Percentiles rank a stretch among this genome's conserved stretches.
These are phyloP conservation scores for Galemys pyrenaicus DNA, from an alignment of 2,113 vertebrate genomes.

Conservation along the genomic window DNA sequence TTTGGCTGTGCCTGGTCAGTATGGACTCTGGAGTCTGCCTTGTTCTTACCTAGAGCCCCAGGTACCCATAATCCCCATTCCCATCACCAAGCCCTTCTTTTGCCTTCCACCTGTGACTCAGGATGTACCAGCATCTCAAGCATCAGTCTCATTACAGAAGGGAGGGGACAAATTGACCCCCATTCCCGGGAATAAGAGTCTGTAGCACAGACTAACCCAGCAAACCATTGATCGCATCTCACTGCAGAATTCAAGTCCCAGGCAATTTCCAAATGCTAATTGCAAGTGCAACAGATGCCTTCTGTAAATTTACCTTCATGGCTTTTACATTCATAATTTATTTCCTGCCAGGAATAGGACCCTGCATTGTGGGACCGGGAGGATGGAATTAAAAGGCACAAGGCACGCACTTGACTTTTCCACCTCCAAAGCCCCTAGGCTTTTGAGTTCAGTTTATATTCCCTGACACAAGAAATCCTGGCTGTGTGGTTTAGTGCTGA, in stretches of 20 bases:
- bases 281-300: constrained; percentile 30
- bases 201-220: background rate
- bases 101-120: fast-evolving
- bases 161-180: background rate
- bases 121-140: background rate
- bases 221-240: background rate
- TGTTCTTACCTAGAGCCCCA: background rate
- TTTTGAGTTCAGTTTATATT: background rate
- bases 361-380: background rate
- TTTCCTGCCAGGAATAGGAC: constrained; percentile 43
- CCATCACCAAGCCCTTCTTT: background rate
- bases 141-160: background rate
- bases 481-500: background rate
- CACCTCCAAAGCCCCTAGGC: background rate
- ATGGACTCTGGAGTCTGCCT: too few species aligned
- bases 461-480: constrained; percentile 11
- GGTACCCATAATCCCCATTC: background rate
- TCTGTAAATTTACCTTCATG: constrained; percentile 60
- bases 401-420: background rate
- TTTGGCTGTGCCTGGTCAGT: too few species aligned
- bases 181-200: background rate
- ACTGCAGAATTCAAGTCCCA: background rate
- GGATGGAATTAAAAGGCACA: background rate
- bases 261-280: constrained; percentile 52
- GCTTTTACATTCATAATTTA: constrained; percentile 65